Conservation (phyloP, 53 echinoderm and acorn worm species). For the Actinopyga echinites region DNA sequence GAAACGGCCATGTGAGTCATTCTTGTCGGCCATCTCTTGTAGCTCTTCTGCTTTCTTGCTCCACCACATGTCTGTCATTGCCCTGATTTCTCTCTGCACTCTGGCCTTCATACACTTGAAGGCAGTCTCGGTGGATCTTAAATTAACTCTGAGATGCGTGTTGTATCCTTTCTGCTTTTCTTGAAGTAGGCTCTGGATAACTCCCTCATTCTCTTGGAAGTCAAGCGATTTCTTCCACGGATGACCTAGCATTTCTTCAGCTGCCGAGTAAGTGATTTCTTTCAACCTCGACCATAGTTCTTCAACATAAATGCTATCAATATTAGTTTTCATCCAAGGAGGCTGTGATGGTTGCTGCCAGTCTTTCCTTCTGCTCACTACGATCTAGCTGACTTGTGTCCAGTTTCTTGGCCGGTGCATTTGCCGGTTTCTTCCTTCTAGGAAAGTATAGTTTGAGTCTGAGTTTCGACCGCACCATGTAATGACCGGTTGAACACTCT, state of each 20-base stretch:
- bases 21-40: slow-evolving; percentile 9
- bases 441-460: slow-evolving; percentile 28
- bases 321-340: background rate
- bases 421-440: slow-evolving; percentile 32
- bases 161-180: too few relatives aligned
- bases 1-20: background rate
- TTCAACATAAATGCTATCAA: background rate
- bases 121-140: background rate
- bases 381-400: background rate
- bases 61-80: slow-evolving; percentile 1
- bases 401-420: slow-evolving; percentile 26
- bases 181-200: too few relatives aligned
- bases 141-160: background rate
- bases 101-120: background rate
- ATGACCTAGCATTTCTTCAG: too few relatives aligned
- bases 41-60: background rate
- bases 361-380: background rate
- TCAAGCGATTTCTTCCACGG: too few relatives aligned
- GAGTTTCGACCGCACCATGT: slow-evolving; percentile 42
- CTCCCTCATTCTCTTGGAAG: too few relatives aligned
- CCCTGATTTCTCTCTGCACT: slow-evolving; percentile 17
- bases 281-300: slow-evolving; percentile 15
- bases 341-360: background rate
- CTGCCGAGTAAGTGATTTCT: slow-evolving; percentile 3
- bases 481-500: slow-evolving; percentile 50